Evolutionary conservation across 2,113 vertebrate species (phyloP), one percentile per base, ranked within the genome.

Genomic region (Cochlearius cochlearius): DNA sequence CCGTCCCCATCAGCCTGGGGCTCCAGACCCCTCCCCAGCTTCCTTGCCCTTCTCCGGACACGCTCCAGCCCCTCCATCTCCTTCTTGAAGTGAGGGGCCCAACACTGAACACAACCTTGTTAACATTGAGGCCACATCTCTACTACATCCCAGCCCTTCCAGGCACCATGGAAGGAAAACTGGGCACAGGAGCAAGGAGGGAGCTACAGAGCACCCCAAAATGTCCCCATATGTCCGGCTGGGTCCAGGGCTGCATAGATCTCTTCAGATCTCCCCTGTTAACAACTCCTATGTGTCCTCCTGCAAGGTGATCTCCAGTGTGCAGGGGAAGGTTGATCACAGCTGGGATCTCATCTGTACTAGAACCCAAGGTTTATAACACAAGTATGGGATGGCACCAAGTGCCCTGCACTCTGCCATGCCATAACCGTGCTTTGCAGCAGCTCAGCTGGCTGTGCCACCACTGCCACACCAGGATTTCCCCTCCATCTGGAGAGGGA

Each of bases 401-500:
- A 25, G 32, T 14, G 23, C 34, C 59, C 29, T 26, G 43, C 16
- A 3, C 50, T 58, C 67, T 52, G 27, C 32, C 32, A 7, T 14
- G 22, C 34, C 27, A 2, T 20, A 72, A 14, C 23, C 1, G 0
- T 39, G 45, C 11, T 67, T 25, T 22, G 67, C 5, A 8, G 38
- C 27, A 59, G 38, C 34, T 67, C 67, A 53, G 75, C 16, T 34
- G 39, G 38, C 59, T 2, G 0, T n/a, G 11, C 27, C 15, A 17
- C 36, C 23, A 4, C 41, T 52, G 8, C 67, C 67, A 52, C 15
- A 4, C 11, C 0, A 1, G 20, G 4, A 41, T 13, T 30, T 22
- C 14, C 39, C 18, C 21, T 80, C 30, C n/a, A 15, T 21, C 45
- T 13, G 5, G 34, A 39, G 20, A 73, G 1, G 20, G 16, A 39